Conservation (phyloP, 2,888 invertebrate genomes). For the Sepiola atlantica region DNA sequence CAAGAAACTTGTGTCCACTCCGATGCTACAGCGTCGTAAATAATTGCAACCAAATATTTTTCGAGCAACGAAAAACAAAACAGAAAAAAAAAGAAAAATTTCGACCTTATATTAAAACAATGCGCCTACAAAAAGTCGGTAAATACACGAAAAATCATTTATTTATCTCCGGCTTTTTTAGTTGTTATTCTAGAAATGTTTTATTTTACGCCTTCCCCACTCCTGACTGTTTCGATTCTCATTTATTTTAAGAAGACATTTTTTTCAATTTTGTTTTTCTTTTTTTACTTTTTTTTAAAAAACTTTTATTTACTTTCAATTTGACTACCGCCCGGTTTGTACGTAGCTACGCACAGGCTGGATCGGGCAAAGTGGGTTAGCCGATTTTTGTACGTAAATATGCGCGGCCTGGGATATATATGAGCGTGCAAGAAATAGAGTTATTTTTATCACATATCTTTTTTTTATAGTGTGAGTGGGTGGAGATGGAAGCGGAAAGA, state of each 20-base stretch:
- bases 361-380: not conserved
- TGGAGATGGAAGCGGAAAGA: not conserved
- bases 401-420: not conserved
- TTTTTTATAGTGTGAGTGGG: not conserved
- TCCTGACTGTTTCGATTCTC: not conserved
- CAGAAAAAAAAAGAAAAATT: not conserved
- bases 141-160: not conserved
- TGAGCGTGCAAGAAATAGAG: not conserved
- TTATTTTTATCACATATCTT: not conserved
- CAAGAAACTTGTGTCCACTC: not conserved
- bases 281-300: not conserved
- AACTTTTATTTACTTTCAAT: not conserved
- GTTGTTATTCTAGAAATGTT: not conserved
- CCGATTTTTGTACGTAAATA: not conserved
- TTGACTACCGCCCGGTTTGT: not conserved
- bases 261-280: too few relatives aligned
- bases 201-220: not conserved
- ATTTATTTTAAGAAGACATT: not conserved
- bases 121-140: not conserved
- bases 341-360: not conserved
- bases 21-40: not conserved
- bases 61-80: not conserved
- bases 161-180: not conserved
- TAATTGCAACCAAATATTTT: slow-evolving; percentile 32
- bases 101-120: not conserved